Evolutionary conservation across 2,113 vertebrate species (phyloP).

Genomic region (Hemichromis elongatus): DNA sequence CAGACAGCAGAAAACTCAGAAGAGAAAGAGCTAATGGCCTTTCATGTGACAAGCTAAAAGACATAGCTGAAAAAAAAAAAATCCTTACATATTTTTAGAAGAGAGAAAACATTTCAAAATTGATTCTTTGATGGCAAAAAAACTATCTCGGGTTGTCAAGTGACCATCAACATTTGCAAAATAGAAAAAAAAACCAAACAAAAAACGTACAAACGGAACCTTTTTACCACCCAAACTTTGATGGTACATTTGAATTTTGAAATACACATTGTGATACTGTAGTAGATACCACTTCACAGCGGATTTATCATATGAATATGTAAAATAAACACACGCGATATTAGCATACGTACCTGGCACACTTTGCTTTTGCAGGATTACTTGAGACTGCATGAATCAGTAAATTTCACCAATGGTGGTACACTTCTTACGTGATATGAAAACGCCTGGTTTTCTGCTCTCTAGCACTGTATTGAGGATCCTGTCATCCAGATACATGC

Average conservation of each 20-base stretch:
- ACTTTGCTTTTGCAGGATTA: background rate
- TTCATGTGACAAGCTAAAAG: conserved; percentile 59
- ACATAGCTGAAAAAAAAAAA: conserved; percentile 10
- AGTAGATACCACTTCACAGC: background rate
- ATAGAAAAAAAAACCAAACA: too few species aligned
- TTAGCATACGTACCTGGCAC: background rate
- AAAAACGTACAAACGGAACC: background rate
- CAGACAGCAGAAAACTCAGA: conserved; percentile 13
- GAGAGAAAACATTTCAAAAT: background rate
- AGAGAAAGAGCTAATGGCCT: conserved; percentile 16
- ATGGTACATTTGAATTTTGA: background rate
- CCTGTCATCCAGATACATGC: background rate
- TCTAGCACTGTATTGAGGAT: background rate
- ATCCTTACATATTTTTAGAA: background rate
- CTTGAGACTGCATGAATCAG: background rate
- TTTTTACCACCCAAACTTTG: background rate
- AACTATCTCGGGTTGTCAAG: conserved; percentile 15
- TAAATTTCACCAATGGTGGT: background rate
- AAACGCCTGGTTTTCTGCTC: background rate
- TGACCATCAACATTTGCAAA: background rate
- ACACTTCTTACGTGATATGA: background rate
- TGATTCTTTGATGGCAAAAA: conserved; percentile 12
- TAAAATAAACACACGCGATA: background rate
- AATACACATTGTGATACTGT: background rate
- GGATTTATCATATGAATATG: background rate